Evolutionary conservation across 1,140 invertebrate species (phyloP).

Genomic region (Prorops nasuta): DNA sequence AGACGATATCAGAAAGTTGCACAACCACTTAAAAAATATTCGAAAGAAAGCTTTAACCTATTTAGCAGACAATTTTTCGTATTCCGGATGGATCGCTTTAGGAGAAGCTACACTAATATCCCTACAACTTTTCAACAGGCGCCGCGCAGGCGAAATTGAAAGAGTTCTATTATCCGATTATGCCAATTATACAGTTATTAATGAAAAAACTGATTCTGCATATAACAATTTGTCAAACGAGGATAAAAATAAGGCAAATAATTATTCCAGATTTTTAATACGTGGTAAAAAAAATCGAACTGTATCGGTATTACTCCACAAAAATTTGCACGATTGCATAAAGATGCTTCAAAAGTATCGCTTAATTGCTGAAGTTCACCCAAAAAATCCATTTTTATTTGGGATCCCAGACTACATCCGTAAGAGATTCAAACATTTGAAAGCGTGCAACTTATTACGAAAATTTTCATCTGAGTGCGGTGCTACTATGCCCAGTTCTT

Average conservation of each 20-base stretch:
- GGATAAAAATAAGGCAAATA: background rate
- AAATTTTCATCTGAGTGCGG: constrained; percentile 7
- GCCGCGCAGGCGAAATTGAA: too few relatives aligned
- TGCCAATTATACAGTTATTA: constrained; percentile 1
- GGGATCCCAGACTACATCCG: too few relatives aligned
- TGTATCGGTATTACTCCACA: constrained; percentile 1
- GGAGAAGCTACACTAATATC: constrained; percentile 1
- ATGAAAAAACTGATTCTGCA: background rate
- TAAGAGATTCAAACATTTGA: too few relatives aligned
- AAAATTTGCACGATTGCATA: background rate
- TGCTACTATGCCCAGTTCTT: constrained; percentile 9
- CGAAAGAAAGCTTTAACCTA: constrained; percentile 1
- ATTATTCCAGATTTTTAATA: background rate
- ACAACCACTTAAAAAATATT: constrained; percentile 12
- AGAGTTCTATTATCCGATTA: background rate
- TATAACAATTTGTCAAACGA: background rate
- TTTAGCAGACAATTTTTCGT: constrained; percentile 2
- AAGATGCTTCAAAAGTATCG: constrained; percentile 2
- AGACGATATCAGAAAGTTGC: constrained; percentile 19
- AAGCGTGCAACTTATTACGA: constrained; percentile 3
- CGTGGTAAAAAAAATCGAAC: background rate
- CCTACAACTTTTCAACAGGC: background rate
- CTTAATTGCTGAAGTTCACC: background rate
- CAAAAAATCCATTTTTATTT: too few relatives aligned
- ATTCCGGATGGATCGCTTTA: background rate